Conservation (phyloP, 2,888 invertebrate genomes). For the Rhagonycha lutea region DNA sequence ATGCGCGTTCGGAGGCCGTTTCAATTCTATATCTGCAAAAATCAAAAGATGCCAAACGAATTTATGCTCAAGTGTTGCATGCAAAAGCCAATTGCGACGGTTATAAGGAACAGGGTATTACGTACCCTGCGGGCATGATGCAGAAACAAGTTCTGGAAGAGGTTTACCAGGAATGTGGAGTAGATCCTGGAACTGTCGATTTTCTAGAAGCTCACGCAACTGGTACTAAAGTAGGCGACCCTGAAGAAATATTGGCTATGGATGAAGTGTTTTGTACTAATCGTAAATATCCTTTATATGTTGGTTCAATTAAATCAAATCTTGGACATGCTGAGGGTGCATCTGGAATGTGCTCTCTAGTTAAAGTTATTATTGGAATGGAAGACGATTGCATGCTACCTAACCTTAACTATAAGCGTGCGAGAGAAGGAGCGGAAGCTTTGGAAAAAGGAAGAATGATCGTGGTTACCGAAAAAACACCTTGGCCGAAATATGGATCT, state of each 20-base stretch:
- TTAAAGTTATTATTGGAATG: constrained; percentile 65
- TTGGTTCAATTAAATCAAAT: constrained; percentile 94
- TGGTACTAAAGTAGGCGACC: constrained; percentile 85
- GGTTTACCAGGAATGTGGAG: constrained; percentile 70
- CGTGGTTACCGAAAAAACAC: constrained; percentile 75
- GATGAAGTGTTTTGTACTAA: constrained; percentile 77
- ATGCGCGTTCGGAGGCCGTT: constrained; percentile 81
- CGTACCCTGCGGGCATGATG: constrained; percentile 55
- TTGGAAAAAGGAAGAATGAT: constrained; percentile 65
- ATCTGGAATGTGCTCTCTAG: constrained; percentile 64
- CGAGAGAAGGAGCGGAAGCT: constrained; percentile 60
- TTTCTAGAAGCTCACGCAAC: constrained; percentile 90
- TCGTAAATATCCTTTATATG: constrained; percentile 74
- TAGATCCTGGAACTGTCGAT: constrained; percentile 71
- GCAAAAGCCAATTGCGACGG: constrained; percentile 52
- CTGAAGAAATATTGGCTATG: constrained; percentile 85
- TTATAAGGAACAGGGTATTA: constrained; percentile 51
- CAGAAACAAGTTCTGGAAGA: constrained; percentile 66
- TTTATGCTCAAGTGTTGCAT: constrained; percentile 55
- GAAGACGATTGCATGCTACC: constrained; percentile 81
- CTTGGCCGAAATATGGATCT: constrained; percentile 56
- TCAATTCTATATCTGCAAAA: constrained; percentile 75
- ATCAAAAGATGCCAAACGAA: constrained; percentile 55
- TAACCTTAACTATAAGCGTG: constrained; percentile 73
- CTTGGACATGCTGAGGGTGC: constrained; percentile 91